Percentiles rank a stretch among this genome's conserved stretches.
Conservation (phyloP, 2,888 invertebrate genomes). For the Drosophila subsilvestris region DNA sequence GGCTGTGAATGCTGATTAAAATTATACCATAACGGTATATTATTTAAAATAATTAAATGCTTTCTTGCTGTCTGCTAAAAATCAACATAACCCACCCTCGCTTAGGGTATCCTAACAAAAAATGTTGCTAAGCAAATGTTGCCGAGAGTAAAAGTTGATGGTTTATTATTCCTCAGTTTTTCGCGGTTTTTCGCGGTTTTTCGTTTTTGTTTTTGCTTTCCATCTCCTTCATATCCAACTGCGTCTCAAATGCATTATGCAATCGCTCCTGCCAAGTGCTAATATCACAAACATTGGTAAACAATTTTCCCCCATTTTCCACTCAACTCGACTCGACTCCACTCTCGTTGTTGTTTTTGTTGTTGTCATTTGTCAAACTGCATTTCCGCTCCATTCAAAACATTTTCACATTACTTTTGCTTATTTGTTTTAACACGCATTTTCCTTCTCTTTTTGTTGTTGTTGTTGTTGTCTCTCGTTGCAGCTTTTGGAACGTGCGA, state of each 20-base stretch:
- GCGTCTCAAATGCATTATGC: slow-evolving; percentile 54
- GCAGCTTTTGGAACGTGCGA: slow-evolving; percentile 47
- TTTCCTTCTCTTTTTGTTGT: slow-evolving; percentile 33
- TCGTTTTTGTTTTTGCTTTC: slow-evolving; percentile 15
- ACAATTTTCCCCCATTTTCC: slow-evolving; percentile 43
- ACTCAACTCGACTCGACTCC: neutral
- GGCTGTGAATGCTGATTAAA: no score
- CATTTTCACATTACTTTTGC: slow-evolving; percentile 47
- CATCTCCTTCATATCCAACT: slow-evolving; percentile 4
- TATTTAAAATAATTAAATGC: neutral
- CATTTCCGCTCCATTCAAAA: slow-evolving; percentile 59
- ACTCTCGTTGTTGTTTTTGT: neutral
- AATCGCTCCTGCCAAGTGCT: slow-evolving; percentile 64
- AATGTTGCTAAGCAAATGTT: slow-evolving; percentile 71
- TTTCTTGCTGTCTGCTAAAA: neutral
- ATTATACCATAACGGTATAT: no score
- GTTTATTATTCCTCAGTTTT: slow-evolving; percentile 30
- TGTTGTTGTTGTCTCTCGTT: slow-evolving; percentile 29
- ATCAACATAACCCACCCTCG: slow-evolving; percentile 3
- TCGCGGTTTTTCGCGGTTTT: neutral
- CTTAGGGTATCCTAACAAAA: slow-evolving; percentile 38
- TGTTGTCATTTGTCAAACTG: slow-evolving; percentile 64
- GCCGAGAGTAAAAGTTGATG: slow-evolving; percentile 62
- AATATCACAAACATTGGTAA: slow-evolving; percentile 67
- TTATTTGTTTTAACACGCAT: slow-evolving; percentile 71